Evolutionary conservation across 2,797 vertebrate genomes (phyloP).

Genomic region (Enteromius unitaeniatus): DNA sequence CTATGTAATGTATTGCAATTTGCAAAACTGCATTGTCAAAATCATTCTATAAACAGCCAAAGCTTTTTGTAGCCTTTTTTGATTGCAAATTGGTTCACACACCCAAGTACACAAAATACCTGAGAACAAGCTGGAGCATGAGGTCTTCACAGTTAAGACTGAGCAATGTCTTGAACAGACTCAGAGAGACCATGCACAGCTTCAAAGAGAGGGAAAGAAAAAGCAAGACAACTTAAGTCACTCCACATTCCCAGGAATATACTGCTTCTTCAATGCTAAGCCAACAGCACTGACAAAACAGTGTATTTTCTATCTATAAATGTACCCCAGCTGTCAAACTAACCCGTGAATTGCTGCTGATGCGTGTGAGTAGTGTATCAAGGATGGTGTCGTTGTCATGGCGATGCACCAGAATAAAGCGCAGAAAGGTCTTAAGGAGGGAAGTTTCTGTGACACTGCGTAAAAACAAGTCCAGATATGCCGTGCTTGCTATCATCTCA

Average conservation of each 20-base stretch:
- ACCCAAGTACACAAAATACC: conserved; percentile 73
- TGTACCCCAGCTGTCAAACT: conserved; percentile 55
- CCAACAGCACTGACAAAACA: neutral
- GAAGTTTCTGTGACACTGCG: conserved; percentile 90
- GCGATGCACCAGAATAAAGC: conserved; percentile 92
- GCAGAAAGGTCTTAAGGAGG: conserved; percentile 93
- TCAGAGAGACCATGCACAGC: conserved; percentile 96
- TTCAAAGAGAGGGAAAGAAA: conserved; percentile 56
- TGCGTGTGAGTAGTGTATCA: conserved; percentile 91
- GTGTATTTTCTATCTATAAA: neutral
- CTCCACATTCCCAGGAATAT: conserved; percentile 4
- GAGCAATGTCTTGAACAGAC: conserved; percentile 95
- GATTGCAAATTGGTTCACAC: conserved; percentile 8
- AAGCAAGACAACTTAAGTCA: conserved; percentile 44
- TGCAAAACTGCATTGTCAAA: neutral
- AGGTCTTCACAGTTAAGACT: conserved; percentile 95
- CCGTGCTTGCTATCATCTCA: conserved; percentile 97
- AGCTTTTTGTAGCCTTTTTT: neutral
- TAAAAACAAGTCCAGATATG: conserved; percentile 96
- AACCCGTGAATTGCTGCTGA: conserved; percentile 95
- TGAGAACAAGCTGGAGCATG: conserved; percentile 96
- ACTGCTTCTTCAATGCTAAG: neutral
- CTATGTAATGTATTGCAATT: neutral
- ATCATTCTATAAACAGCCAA: neutral
- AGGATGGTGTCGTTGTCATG: conserved; percentile 94